phyloP scores from a whole-genome alignment of 30 jellyfish, hydroid and myxozoan genomes.

The Aurelia aurita complex sp. Pacific region DNA sequence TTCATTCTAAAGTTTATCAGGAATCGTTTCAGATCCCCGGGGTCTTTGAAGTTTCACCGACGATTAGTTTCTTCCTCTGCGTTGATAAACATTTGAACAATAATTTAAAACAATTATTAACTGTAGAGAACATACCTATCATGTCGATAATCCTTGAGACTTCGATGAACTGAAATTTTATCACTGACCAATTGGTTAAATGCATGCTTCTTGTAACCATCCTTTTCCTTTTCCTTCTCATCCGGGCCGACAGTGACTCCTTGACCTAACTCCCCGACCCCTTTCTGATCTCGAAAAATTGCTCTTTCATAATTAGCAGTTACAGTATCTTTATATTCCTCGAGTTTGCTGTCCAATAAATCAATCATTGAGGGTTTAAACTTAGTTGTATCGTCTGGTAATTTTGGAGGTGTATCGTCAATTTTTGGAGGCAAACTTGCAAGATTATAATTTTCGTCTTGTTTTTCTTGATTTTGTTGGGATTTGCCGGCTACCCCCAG shows the following conservation, averaged over 20 bases:
- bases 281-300: constrained; percentile 51
- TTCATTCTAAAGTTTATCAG: no score
- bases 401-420: neutral
- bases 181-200: constrained; percentile 93
- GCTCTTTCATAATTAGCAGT: constrained; percentile 83
- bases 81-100: neutral
- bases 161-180: constrained; percentile 93
- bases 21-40: no score
- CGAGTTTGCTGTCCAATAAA: neutral
- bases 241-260: constrained; percentile 76
- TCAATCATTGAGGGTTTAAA: no score
- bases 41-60: neutral
- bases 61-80: neutral
- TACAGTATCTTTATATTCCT: neutral
- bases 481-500: constrained; percentile 10
- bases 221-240: constrained; percentile 94
- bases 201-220: constrained; percentile 93
- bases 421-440: neutral
- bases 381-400: no score
- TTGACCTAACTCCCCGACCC: constrained; percentile 92
- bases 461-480: constrained; percentile 31
- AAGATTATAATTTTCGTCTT: constrained; percentile 18
- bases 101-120: neutral
- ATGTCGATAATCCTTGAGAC: constrained; percentile 90
- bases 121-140: constrained; percentile 57